A percentile compares a stretch with the other conserved stretches of the same genome.
phyloP scores from a whole-genome alignment of 1,140 invertebrate species.

The Habropoda laboriosa region DNA sequence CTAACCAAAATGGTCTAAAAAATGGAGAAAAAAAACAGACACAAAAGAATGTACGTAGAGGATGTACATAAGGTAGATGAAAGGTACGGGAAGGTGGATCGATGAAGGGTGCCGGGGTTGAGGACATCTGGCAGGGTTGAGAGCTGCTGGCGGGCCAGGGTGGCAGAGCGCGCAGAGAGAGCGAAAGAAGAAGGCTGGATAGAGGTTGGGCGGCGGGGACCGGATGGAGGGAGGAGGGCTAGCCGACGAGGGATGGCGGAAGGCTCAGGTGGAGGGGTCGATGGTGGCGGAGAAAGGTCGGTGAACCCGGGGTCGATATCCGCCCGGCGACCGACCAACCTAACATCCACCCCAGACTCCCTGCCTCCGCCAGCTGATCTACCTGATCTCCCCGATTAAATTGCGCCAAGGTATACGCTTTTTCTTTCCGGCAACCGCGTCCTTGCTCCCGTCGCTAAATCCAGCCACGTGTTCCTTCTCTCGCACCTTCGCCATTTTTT shows the following conservation, averaged over 20 bases:
- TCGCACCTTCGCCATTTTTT: not conserved
- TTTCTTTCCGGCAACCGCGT: constrained; percentile 36
- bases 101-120: constrained; percentile 54
- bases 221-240: constrained; percentile 39
- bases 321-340: constrained; percentile 64
- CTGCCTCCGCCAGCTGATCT: constrained; percentile 64
- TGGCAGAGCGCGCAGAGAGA: constrained; percentile 26
- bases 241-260: constrained; percentile 61
- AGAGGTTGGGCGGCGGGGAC: constrained; percentile 45
- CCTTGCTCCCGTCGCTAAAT: constrained; percentile 30
- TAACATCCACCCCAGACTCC: constrained; percentile 69
- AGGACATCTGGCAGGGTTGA: constrained; percentile 65
- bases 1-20: too few relatives aligned
- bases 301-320: constrained; percentile 68
- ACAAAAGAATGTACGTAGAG: not conserved
- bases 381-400: constrained; percentile 64
- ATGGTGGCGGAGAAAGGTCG: constrained; percentile 68
- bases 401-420: constrained; percentile 55
- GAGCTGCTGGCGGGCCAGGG: constrained; percentile 56
- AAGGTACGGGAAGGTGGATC: constrained; percentile 21
- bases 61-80: not conserved
- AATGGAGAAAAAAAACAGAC: not conserved
- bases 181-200: constrained; percentile 35
- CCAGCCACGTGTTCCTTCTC: constrained; percentile 5
- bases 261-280: constrained; percentile 65